These are phyloP conservation scores for Cactoblastis cactorum DNA, from an alignment of 2,888 invertebrate genomes.

Conservation along the genomic window DNA sequence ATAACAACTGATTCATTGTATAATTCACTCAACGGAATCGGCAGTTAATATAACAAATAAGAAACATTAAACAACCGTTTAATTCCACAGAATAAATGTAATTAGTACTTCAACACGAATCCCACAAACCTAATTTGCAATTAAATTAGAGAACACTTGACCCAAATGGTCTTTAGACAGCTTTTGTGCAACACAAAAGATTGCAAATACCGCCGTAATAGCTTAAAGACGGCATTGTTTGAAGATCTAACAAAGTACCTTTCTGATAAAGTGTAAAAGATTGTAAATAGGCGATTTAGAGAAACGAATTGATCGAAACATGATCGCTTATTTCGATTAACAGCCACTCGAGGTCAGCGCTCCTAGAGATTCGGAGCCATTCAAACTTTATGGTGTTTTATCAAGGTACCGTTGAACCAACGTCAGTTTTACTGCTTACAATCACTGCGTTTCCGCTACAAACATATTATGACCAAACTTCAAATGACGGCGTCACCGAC, in stretches of 20 bases:
- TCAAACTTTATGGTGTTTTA: conserved; percentile 60
- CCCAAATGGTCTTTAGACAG: conserved; percentile 27
- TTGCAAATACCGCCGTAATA: conserved; percentile 40
- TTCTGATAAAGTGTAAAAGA: conserved; percentile 7
- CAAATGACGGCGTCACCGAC: too few species aligned
- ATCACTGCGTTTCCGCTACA: conserved; percentile 34
- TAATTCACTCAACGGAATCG: neutral
- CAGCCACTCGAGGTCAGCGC: conserved; percentile 57
- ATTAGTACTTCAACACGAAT: conserved; percentile 16
- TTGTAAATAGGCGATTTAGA: conserved; percentile 22
- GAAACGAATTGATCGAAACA: conserved; percentile 38
- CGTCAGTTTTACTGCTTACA: conserved; percentile 47
- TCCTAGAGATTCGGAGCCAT: conserved; percentile 43
- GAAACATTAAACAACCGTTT: neutral
- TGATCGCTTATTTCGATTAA: conserved; percentile 50
- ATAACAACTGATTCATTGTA: too few species aligned
- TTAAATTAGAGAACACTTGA: conserved; percentile 32
- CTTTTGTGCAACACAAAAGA: conserved; percentile 34
- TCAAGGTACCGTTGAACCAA: conserved; percentile 55
- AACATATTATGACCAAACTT: conserved; percentile 24
- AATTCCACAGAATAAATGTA: neutral
- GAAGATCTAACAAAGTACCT: conserved; percentile 10
- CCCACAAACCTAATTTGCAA: conserved; percentile 27
- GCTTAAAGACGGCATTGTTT: conserved; percentile 41
- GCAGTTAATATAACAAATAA: neutral